Base-by-base conservation (phyloP, 1,140 invertebrate species). In the Acromyrmex heyeri region DNA sequence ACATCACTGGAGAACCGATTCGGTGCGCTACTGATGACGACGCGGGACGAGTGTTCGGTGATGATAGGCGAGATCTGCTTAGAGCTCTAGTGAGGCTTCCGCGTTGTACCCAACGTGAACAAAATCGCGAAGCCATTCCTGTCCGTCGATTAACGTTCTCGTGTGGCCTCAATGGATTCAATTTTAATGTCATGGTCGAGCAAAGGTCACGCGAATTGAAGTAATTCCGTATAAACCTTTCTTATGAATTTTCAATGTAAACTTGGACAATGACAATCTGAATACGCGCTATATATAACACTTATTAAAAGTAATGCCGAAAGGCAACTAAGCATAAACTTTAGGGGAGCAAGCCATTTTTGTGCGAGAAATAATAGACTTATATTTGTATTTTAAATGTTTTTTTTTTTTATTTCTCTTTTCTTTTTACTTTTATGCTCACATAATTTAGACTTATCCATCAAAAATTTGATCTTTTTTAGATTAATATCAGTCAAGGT, bases 1-100 rank as follows among this genome's bases (percentile, higher is more conserved):
- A 50, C 48, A 16, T 21, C 64, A 21, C 3, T 18, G 67, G 34
- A 38, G 38, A 82, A 72, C 38, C 34, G 65, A 65, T 67, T 53
- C 75, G 24, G 38, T 24, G 48, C 77, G 76, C 34, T 48, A 69
- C 59, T 57, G 48, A 81, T 44, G 67, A 73, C 44, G 67, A 61
- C 27, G 64, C 64, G 30, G 50, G 24, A 72, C 14, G 65, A 81
- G 78, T 59, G 53, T 38, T 59, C 21, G 16, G 21, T 48, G 79
- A 73, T 82, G 79, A 82, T 82, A 82, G 34, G 53, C 65, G 78
- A 82, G 67, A 82, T 73, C 24, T 44, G 34, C 64, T 82, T 21
- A 21, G 16, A 70, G 53, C 53, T 59, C 53, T 57, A 57, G 53
- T 18, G 27, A 24, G 64, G 64, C 77, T 81, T 81, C 77, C 77